phyloP scores from a whole-genome alignment of 2,113 vertebrate species.

The Australoheros scitulus region DNA sequence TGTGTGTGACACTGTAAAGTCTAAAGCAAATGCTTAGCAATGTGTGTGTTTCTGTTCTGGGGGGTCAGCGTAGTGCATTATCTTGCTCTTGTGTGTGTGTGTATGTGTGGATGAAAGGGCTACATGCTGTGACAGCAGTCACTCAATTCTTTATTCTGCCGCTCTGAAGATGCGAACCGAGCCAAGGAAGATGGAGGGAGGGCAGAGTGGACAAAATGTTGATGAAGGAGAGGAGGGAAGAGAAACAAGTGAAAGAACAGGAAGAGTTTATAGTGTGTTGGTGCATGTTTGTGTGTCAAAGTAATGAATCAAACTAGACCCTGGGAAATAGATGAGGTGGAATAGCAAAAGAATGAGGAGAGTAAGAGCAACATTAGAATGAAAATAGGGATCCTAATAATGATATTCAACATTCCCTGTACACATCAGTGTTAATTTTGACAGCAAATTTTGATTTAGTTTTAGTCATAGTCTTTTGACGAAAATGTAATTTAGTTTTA shows the following conservation, averaged over 20 bases:
- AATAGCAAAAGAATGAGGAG: conserved; percentile 2
- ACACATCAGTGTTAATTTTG: too few relatives aligned
- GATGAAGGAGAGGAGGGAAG: neutral
- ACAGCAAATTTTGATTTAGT: too few relatives aligned
- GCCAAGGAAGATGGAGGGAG: conserved; percentile 30
- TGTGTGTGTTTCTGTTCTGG: conserved; percentile 29
- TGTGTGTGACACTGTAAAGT: conserved; percentile 13
- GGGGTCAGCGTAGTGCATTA: conserved; percentile 40
- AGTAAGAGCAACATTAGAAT: conserved; percentile 7
- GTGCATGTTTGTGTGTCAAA: neutral
- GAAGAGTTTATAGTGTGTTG: neutral
- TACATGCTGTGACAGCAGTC: conserved; percentile 67
- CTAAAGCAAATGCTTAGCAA: conserved; percentile 30
- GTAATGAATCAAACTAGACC: neutral
- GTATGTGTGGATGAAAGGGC: neutral
- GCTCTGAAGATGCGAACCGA: conserved; percentile 34
- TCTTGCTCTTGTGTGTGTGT: neutral
- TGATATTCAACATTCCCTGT: conserved; percentile 11
- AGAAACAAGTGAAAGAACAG: neutral
- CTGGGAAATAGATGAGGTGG: neutral
- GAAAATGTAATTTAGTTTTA: too few relatives aligned
- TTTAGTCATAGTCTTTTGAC: too few relatives aligned
- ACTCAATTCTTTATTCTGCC: conserved; percentile 58
- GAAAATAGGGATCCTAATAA: conserved; percentile 25
- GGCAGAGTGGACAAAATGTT: neutral